These are phyloP conservation scores for Pseudomugil gertrudae DNA, from an alignment of 2,797 vertebrate genomes.

Conservation along the genomic window DNA sequence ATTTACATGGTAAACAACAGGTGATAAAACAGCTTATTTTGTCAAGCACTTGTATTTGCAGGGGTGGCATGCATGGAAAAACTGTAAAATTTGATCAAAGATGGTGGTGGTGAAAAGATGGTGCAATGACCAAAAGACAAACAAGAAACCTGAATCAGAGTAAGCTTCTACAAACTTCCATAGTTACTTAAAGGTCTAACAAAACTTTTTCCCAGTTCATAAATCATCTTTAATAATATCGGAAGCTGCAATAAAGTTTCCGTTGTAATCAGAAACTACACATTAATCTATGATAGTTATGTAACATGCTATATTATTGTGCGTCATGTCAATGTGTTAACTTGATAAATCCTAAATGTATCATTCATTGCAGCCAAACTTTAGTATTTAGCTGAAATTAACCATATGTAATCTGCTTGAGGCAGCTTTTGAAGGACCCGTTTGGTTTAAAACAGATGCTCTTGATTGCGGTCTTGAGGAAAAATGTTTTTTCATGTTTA, in stretches of 20 bases:
- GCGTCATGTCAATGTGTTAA: background rate
- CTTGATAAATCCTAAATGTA: background rate
- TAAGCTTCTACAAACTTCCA: too few species aligned
- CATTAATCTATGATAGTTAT: background rate
- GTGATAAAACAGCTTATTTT: background rate
- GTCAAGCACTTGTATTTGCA: background rate
- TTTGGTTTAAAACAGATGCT: background rate
- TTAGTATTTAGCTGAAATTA: background rate
- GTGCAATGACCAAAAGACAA: too few species aligned
- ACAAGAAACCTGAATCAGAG: too few species aligned
- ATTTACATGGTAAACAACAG: background rate
- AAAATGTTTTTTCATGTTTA: background rate
- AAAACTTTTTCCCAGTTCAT: too few species aligned
- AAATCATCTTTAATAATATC: too few species aligned
- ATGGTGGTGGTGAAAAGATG: too few species aligned
- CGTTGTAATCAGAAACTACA: background rate
- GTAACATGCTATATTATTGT: background rate
- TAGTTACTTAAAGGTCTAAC: too few species aligned
- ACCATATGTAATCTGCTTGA: background rate
- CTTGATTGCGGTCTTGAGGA: background rate
- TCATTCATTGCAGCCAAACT: background rate
- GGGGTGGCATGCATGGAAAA: background rate
- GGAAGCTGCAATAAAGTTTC: background rate
- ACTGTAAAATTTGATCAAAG: background rate
- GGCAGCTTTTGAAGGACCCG: background rate